phyloP scores from a whole-genome alignment of 2,797 vertebrate species.

The Squalus acanthias region DNA sequence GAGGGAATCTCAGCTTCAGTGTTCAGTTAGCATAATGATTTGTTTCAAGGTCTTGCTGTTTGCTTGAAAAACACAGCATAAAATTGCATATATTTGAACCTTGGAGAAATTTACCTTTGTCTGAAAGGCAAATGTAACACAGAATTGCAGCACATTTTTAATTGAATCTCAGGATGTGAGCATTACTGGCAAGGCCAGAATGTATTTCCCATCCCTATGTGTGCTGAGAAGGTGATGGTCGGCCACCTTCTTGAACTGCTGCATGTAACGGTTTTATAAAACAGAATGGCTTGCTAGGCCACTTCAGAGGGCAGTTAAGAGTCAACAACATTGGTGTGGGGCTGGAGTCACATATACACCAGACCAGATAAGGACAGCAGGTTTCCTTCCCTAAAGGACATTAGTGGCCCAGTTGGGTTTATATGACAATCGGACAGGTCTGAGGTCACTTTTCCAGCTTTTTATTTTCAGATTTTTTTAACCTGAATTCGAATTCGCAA shows the following conservation, averaged over 20 bases:
- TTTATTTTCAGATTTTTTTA: neutral
- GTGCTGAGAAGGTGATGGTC: neutral
- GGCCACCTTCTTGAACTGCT: neutral
- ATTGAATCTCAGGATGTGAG: neutral
- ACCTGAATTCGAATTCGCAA: neutral
- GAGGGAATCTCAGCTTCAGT: neutral
- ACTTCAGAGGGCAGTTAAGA: too few species aligned
- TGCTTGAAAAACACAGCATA: neutral
- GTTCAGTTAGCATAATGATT: neutral
- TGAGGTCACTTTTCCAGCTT: neutral
- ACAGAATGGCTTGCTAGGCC: too few species aligned
- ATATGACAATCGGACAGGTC: neutral
- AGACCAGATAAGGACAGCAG: neutral
- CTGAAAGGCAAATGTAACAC: neutral
- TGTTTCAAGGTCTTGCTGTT: neutral
- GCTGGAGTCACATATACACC: neutral
- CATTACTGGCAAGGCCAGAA: too few species aligned
- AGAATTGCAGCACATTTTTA: neutral
- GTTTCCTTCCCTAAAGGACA: neutral
- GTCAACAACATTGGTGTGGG: too few species aligned
- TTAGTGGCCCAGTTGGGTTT: neutral
- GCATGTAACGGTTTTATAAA: too few species aligned
- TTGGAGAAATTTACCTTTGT: neutral
- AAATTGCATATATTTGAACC: neutral
- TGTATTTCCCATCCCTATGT: neutral